Percentiles rank a stretch among this genome's conserved stretches.
Evolutionary conservation across 2,113 vertebrate genomes (phyloP).

Genomic region (Poeciliopsis occidentalis): DNA sequence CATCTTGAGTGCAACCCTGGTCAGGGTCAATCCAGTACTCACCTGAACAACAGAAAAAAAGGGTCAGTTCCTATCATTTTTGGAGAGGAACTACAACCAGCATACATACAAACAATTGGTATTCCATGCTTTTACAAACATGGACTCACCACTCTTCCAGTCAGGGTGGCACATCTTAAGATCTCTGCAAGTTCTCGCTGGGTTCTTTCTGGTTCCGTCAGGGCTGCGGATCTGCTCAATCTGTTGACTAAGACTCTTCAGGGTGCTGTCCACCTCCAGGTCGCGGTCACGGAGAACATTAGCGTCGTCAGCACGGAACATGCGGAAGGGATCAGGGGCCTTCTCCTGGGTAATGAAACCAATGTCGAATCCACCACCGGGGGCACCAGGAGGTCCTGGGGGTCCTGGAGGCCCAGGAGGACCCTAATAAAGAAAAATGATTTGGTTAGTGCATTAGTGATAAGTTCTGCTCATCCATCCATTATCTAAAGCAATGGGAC

Average conservation of each 20-base stretch:
- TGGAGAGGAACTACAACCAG: background rate
- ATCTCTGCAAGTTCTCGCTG: constrained; percentile 97
- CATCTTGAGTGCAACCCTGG: constrained; percentile 96
- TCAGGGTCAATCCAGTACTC: constrained; percentile 99
- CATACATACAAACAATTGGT: no score
- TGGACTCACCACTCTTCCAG: constrained; percentile 92
- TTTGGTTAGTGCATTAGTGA: constrained; percentile 5
- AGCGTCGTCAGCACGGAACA: constrained; percentile 93
- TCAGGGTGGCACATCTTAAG: constrained; percentile 99
- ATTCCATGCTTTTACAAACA: no score
- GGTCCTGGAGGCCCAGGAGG: constrained; percentile 91
- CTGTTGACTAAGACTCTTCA: constrained; percentile 98
- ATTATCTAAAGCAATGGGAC: no score
- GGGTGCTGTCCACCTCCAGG: constrained; percentile 95
- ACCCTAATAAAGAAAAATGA: constrained; percentile 80
- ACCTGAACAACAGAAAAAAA: constrained; percentile 72
- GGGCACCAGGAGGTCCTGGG: constrained; percentile 90
- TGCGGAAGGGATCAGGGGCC: constrained; percentile 87
- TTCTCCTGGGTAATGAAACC: constrained; percentile 96
- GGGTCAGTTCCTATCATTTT: background rate
- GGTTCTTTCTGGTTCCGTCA: constrained; percentile 97
- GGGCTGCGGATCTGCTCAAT: constrained; percentile 98
- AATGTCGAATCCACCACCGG: constrained; percentile 92
- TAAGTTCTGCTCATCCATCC: background rate
- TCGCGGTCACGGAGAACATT: constrained; percentile 95